Evolutionary conservation across 2,888 invertebrate genomes (phyloP).

Genomic region (Aleiodes leptofemur): DNA sequence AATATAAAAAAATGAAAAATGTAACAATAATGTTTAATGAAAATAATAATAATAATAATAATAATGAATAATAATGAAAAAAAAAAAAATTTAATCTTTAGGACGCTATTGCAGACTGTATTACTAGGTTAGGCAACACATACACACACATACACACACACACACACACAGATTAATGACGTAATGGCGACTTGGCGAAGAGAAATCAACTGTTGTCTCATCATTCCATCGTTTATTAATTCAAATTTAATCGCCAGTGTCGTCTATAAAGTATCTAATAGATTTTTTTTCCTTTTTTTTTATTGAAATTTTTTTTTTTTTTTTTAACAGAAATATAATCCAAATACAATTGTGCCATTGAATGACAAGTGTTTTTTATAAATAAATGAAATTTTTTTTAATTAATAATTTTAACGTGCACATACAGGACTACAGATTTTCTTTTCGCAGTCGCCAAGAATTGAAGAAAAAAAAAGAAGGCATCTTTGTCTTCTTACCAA

Average conservation of each 20-base stretch:
- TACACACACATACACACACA: neutral
- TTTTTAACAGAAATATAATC: too few species aligned
- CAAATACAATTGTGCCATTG: too few species aligned
- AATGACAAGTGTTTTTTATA: neutral
- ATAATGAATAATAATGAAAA: neutral
- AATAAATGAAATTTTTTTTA: conserved; percentile 2
- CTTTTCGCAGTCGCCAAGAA: neutral
- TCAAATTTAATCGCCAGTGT: conserved; percentile 28
- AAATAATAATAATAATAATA: conserved; percentile 5
- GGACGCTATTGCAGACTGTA: conserved; percentile 71
- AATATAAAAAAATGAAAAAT: conserved; percentile 67
- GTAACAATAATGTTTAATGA: conserved; percentile 19
- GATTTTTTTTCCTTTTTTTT: too few species aligned
- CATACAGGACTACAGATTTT: conserved; percentile 33
- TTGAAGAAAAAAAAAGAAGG: conserved; percentile 33
- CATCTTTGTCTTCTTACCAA: conserved; percentile 59
- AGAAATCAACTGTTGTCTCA: conserved; percentile 3
- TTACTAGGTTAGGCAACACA: conserved; percentile 66
- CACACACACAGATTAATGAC: conserved; percentile 53
- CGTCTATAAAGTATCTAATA: conserved; percentile 21
- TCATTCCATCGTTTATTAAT: neutral
- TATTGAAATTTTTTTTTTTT: too few species aligned
- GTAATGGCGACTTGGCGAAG: conserved; percentile 65
- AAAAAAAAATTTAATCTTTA: conserved; percentile 66
- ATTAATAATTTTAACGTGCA: conserved; percentile 13